These are phyloP conservation scores for Sminthurides bifidus DNA, from an alignment of 1,140 invertebrate genomes.

Conservation along the genomic window DNA sequence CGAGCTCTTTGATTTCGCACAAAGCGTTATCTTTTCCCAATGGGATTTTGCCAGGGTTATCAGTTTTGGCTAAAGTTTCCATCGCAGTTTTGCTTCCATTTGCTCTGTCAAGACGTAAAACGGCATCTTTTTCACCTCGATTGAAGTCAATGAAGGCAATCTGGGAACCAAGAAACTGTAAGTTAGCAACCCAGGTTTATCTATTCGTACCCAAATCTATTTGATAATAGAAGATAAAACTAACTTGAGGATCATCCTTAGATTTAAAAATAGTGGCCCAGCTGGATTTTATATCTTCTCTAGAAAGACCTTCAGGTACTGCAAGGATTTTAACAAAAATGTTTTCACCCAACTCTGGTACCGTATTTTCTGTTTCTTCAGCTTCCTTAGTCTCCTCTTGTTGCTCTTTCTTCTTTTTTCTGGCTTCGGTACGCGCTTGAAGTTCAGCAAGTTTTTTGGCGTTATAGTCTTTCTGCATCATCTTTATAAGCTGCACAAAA, in stretches of 20 bases:
- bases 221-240: not conserved
- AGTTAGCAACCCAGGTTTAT: not conserved
- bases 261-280: conserved; percentile 8
- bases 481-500: conserved; percentile 13
- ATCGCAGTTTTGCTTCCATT: conserved; percentile 17
- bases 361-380: conserved; percentile 5
- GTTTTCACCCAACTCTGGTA: not conserved
- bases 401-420: not conserved
- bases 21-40: not conserved
- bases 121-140: conserved; percentile 15
- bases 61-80: conserved; percentile 9
- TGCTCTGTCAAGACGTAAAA: conserved; percentile 18
- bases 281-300: conserved; percentile 20
- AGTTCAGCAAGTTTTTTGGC: conserved; percentile 8
- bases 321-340: conserved; percentile 17
- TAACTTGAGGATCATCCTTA: conserved; percentile 11
- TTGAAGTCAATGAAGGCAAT: conserved; percentile 28
- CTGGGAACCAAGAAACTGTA: conserved; percentile 11
- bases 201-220: not conserved
- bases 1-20: not conserved
- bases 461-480: conserved; percentile 20
- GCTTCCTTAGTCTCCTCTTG: not conserved
- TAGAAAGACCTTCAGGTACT: conserved; percentile 16
- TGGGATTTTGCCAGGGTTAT: not conserved
- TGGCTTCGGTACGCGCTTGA: conserved; percentile 4